phyloP scores from a whole-genome alignment of 2,113 vertebrate species.

The Heteronetta atricapilla region DNA sequence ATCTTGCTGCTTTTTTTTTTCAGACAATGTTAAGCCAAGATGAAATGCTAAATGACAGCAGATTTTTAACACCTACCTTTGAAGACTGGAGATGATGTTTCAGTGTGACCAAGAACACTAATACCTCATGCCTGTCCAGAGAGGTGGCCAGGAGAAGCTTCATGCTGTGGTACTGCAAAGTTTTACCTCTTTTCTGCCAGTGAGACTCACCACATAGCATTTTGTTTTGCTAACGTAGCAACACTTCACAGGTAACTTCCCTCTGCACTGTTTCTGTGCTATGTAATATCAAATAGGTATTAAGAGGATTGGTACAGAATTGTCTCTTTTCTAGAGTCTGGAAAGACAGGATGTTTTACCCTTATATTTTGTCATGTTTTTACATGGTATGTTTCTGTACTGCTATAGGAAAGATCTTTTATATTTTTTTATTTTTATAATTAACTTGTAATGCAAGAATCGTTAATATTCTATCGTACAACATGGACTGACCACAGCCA shows the following conservation, averaged over 20 bases:
- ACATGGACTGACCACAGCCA: not conserved
- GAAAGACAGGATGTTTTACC: not conserved
- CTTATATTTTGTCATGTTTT: not conserved
- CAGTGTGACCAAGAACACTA: slow-evolving; percentile 9
- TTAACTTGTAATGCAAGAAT: not conserved
- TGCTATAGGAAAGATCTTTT: not conserved
- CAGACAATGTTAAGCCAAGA: slow-evolving; percentile 89
- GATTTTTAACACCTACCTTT: slow-evolving; percentile 73
- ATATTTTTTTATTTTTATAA: slow-evolving; percentile 59
- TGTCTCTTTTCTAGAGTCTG: not conserved
- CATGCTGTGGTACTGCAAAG: not conserved
- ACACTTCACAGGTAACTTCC: not conserved
- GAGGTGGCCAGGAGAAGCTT: not conserved
- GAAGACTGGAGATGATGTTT: slow-evolving; percentile 73
- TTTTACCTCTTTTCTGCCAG: not conserved
- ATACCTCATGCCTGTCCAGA: slow-evolving; percentile 22
- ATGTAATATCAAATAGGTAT: not conserved
- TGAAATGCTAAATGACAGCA: slow-evolving; percentile 82
- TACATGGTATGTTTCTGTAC: not conserved
- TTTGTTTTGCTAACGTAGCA: not conserved
- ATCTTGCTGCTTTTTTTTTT: slow-evolving; percentile 64
- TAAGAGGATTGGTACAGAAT: not conserved
- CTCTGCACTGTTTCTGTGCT: not conserved
- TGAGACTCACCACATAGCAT: not conserved
- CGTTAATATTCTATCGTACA: not conserved